phyloP scores from a whole-genome alignment of 2,113 vertebrate species.

The Nothobranchius furzeri region DNA sequence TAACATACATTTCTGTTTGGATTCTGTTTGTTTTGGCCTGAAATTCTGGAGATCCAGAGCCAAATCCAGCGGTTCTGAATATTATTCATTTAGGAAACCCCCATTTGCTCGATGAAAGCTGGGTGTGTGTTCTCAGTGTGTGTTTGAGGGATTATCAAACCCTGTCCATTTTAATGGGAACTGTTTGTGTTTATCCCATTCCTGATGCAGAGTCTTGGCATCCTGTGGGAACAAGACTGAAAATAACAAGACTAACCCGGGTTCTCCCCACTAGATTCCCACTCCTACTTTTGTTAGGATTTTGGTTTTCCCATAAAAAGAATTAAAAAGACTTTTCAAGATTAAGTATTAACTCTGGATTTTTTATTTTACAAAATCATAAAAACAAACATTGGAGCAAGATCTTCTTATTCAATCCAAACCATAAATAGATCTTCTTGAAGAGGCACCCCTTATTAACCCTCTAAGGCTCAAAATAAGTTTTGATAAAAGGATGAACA shows the following conservation, averaged over 20 bases:
- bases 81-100: background rate
- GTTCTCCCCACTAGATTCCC: constrained; percentile 32
- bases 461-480: no score
- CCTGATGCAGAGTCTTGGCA: constrained; percentile 4
- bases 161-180: background rate
- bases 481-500: no score
- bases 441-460: background rate
- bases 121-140: constrained; percentile 1
- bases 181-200: constrained; percentile 17
- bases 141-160: background rate
- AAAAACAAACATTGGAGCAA: no score
- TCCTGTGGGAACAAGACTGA: constrained; percentile 44
- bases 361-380: no score
- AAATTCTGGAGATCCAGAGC: background rate
- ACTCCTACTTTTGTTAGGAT: constrained; percentile 37
- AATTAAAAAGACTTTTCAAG: background rate
- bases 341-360: constrained; percentile 3
- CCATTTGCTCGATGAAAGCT: background rate
- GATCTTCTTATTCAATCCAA: background rate
- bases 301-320: constrained; percentile 41
- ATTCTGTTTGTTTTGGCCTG: constrained; percentile 1
- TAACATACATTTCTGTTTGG: background rate
- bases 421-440: background rate
- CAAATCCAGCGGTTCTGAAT: background rate
- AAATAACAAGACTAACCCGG: constrained; percentile 30